Conservation (phyloP, 64 coral and sea anemone genomes). For the Actinia equina region DNA sequence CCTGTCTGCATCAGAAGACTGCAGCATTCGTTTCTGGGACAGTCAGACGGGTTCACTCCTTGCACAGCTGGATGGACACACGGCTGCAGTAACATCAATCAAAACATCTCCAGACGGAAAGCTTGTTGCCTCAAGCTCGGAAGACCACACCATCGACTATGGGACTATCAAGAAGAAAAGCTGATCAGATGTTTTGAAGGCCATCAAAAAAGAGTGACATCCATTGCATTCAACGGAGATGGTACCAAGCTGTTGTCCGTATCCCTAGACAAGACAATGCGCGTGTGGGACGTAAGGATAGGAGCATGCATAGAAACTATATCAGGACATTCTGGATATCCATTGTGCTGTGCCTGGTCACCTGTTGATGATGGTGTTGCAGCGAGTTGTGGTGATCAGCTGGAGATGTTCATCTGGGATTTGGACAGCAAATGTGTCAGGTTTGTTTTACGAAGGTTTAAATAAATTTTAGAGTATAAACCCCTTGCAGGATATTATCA, state of each 20-base stretch:
- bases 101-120: slow-evolving; percentile 27
- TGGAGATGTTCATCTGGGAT: slow-evolving; percentile 56
- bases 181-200: slow-evolving; percentile 2
- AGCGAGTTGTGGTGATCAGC: slow-evolving; percentile 38
- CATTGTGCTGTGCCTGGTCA: slow-evolving; percentile 35
- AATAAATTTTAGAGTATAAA: too few species aligned
- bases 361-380: slow-evolving; percentile 34
- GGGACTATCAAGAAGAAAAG: slow-evolving; percentile 20
- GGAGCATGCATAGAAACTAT: slow-evolving; percentile 9
- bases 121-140: slow-evolving; percentile 34
- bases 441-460: not conserved
- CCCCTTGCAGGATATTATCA: too few species aligned
- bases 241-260: slow-evolving; percentile 28
- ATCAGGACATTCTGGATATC: slow-evolving; percentile 26
- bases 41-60: slow-evolving; percentile 42
- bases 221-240: slow-evolving; percentile 31
- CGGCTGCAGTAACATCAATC: slow-evolving; percentile 41
- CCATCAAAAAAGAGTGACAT: slow-evolving; percentile 47
- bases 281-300: slow-evolving; percentile 29
- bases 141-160: slow-evolving; percentile 36
- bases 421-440: not conserved
- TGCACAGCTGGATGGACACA: slow-evolving; percentile 46
- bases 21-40: slow-evolving; percentile 49
- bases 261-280: slow-evolving; percentile 41
- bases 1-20: slow-evolving; percentile 49